Conservation (phyloP, 2,797 vertebrate species). For the Trematomus bernacchii region DNA sequence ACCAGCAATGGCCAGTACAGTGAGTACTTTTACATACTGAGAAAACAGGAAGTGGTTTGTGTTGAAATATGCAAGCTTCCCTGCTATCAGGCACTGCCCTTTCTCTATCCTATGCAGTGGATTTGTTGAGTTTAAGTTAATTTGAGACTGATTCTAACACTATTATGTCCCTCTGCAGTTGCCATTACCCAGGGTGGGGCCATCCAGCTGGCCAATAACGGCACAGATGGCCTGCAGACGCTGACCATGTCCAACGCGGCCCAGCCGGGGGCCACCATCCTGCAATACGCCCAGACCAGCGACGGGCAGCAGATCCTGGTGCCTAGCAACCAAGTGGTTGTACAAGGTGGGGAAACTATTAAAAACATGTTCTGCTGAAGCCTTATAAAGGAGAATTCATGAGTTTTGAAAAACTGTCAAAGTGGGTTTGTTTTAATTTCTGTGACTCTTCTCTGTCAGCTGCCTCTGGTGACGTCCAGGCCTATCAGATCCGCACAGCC, state of each 20-base stretch:
- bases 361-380: background rate
- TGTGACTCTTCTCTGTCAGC: constrained; percentile 76
- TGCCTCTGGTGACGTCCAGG: constrained; percentile 97
- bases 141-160: background rate
- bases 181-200: constrained; percentile 99
- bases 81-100: background rate
- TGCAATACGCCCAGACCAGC: constrained; percentile 98
- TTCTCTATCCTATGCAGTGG: background rate
- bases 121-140: background rate
- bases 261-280: constrained; percentile 95
- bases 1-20: constrained; percentile 99
- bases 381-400: background rate
- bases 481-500: constrained; percentile 98
- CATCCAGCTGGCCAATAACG: constrained; percentile 98
- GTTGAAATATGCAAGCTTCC: constrained; percentile 6
- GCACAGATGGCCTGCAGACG: constrained; percentile 97
- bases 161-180: constrained; percentile 80
- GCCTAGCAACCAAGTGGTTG: constrained; percentile 98
- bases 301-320: constrained; percentile 99
- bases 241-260: constrained; percentile 95
- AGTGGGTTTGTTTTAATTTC: background rate
- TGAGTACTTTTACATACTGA: constrained; percentile 78
- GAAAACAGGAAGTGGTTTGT: background rate
- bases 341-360: constrained; percentile 91
- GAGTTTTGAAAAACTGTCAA: background rate